Base-by-base conservation (phyloP, 1,140 invertebrate species). In the Cherax quadricarinatus region DNA sequence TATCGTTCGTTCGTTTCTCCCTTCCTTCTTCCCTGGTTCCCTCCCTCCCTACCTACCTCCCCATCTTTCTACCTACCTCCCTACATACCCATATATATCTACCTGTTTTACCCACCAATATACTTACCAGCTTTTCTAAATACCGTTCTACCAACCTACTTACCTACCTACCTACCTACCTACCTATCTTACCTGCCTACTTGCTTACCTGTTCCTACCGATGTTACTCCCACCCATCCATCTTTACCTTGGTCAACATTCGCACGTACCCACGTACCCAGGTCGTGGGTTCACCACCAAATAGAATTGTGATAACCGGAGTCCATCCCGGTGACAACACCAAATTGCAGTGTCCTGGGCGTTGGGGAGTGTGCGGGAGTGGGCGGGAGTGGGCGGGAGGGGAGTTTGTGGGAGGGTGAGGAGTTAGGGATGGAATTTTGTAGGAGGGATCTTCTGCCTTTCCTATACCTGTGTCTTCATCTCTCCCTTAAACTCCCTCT, bases 241-340 rank as follows among this genome's bases (percentile, higher is more conserved):
- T 53, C 41, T 4, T 4, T 57, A 57, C 53, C 53, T 6, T 4
- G 14, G 70, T 81, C 51, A 90, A 90, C 80, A 84, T 78, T 73
- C 53, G 66, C 82, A 84, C 83, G 73, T 85, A 79, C 83, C 24
- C 53, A 85, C 51, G 86, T 91, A 66, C 51, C 89, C 18, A 80
- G 83, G 82, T 83, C 70, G 83, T 83, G 73, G 89, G 82, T 73
- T 91, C 83, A 91, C 83, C 83, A 85, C 82, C 57, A 83, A 85
- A 91, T 85, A 91, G 89, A 86, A 91, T 91, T 91, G 89, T 91
- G 89, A 91, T 91, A 91, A 91, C 82, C 89, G 49, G 62, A 14
- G 12, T 5, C 14, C 62, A 18, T 21, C 66, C 84, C 66, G 75
- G 62, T 80, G 89, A 91, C 89, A 91, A 70, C 51, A 57, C 66